Evolutionary conservation across 2,888 invertebrate species (phyloP), one percentile per base, ranked within the genome.

Genomic region (Chalcis sispes): DNA sequence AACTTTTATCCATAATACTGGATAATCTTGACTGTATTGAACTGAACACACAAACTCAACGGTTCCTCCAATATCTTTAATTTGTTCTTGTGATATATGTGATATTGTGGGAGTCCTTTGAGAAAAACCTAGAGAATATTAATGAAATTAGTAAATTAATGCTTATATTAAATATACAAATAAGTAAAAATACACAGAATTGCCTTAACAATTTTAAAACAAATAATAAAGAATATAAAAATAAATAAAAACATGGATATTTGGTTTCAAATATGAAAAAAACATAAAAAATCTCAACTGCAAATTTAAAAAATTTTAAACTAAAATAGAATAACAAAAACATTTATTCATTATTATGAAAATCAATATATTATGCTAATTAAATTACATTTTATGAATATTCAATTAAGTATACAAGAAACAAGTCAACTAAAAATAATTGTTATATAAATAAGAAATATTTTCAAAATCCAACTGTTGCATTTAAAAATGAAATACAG

Each of bases 61-160:
- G 5, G 95, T 94, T 4, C 95, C 95, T 0, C 97, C 97, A 75
- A 97, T 96, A 87, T 97, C 96, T 84, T 95, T 93, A 62, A 97
- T 96, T 90, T 97, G 96, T 86, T 96, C 95, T 85, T 96, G 96
- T 0, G 96, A 95, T 81, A 97, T 96, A 84, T 96, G 95, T 0
- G 97, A 96, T 84, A 96, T 96, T 0, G 96, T 96, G 0, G 96
- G 96, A 0, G 95, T 95, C 79, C 96, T 90, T 86, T 96, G 96
- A 36, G 91, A 91, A 50, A n/a, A n/a, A n/a, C n/a, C n/a, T n/a
- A n/a, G 84, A 80, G 7, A 84, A 94, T 93, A 86, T 2, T 89
- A 90, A 42, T 18, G 8, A 5, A 32, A 32, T 32, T 32, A 5
- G 3, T 32, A 32, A 32, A 5, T 32, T 32, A 32, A n/a, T 32